Conservation (phyloP, 2,888 invertebrate species). For the Endotricha flammealis region DNA sequence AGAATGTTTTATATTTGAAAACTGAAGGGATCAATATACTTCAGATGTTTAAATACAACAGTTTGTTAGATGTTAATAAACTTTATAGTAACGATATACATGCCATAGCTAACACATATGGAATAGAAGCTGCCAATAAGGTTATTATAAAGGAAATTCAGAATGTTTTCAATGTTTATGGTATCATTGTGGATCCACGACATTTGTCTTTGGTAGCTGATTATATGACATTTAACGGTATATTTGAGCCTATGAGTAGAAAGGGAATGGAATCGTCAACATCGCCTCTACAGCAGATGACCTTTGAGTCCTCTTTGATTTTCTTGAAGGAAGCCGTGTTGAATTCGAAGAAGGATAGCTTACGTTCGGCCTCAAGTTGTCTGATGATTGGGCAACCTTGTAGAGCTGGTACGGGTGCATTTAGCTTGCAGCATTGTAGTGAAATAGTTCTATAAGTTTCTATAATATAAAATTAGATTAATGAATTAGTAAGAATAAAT, state of each 20-base stretch:
- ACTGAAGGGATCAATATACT: slow-evolving; percentile 97
- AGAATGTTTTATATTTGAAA: slow-evolving; percentile 83
- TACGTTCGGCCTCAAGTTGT: slow-evolving; percentile 91
- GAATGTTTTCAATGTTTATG: slow-evolving; percentile 98
- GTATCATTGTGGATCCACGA: slow-evolving; percentile 95
- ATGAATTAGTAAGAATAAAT: too few relatives aligned
- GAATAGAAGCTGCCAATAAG: slow-evolving; percentile 96
- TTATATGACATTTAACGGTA: slow-evolving; percentile 98
- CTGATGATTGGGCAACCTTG: slow-evolving; percentile 92
- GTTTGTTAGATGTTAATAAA: slow-evolving; percentile 87
- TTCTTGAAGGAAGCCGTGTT: slow-evolving; percentile 89
- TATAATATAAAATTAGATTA: too few relatives aligned
- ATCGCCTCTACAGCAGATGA: slow-evolving; percentile 98
- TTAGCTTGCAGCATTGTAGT: slow-evolving; percentile 61
- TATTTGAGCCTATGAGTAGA: slow-evolving; percentile 92
- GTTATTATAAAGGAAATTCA: slow-evolving; percentile 96
- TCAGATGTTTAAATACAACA: slow-evolving; percentile 91
- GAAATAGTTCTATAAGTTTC: too few relatives aligned
- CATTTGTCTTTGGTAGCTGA: slow-evolving; percentile 96
- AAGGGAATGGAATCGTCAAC: slow-evolving; percentile 93
- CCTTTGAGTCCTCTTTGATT: slow-evolving; percentile 94
- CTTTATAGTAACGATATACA: slow-evolving; percentile 97
- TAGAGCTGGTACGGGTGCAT: slow-evolving; percentile 89
- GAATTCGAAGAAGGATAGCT: slow-evolving; percentile 83
- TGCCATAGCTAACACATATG: slow-evolving; percentile 92